A percentile compares a stretch with the other conserved stretches of the same genome.
These are phyloP conservation scores for Girardinichthys multiradiatus DNA, from an alignment of 2,113 vertebrate species.

Conservation along the genomic window DNA sequence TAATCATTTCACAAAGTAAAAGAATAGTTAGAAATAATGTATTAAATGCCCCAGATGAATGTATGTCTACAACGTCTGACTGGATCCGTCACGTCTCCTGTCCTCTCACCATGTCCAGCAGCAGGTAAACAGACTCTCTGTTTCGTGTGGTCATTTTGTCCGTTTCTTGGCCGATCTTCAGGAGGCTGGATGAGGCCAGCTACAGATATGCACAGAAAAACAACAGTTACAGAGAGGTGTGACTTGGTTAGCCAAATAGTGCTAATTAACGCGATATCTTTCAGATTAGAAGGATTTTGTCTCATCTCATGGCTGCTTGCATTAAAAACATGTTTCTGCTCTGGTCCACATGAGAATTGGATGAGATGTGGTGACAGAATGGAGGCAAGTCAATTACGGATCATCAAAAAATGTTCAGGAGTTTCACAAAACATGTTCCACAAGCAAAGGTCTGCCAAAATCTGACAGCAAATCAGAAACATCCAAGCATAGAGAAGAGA, in stretches of 20 bases:
- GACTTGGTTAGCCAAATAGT: too few species aligned
- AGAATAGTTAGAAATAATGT: too few species aligned
- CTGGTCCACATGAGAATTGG: not conserved
- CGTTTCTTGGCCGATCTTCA: conserved; percentile 98
- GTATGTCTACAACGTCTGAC: too few species aligned
- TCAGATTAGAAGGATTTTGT: too few species aligned
- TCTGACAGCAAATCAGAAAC: too few species aligned
- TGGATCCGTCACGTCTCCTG: too few species aligned
- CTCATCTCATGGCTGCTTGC: too few species aligned
- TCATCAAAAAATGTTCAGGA: not conserved
- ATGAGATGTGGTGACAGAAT: not conserved
- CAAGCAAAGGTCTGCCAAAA: not conserved
- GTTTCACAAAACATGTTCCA: not conserved
- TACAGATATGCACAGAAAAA: conserved; percentile 55
- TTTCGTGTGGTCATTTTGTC: conserved; percentile 98
- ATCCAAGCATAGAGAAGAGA: too few species aligned
- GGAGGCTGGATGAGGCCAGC: conserved; percentile 96
- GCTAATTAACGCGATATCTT: too few species aligned
- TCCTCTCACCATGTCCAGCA: conserved; percentile 94
- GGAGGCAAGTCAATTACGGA: too few species aligned
- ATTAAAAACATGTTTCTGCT: not conserved
- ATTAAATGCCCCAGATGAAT: too few species aligned
- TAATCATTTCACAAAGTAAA: too few species aligned
- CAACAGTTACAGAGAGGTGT: not conserved
- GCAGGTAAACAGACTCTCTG: conserved; percentile 96